Base-by-base conservation (phyloP, 2,113 vertebrate genomes). In the Prolemur simus region DNA sequence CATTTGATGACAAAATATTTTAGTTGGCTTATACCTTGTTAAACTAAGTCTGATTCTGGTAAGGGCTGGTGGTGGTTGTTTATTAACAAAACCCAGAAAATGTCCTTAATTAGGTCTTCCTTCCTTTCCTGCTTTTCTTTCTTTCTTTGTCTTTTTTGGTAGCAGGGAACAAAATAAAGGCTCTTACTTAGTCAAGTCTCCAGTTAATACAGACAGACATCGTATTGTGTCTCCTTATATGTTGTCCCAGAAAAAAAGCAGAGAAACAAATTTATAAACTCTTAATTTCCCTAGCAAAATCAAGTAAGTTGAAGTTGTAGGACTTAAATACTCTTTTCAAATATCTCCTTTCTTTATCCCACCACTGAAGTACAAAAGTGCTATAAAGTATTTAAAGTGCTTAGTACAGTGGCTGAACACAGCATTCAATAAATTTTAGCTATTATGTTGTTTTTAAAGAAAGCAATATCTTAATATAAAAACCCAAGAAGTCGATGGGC, bases 141-240 rank as follows among this genome's bases (percentile, higher is more conserved):
- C 5, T 32, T 20, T 21, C 12, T 15, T 9, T 71, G 25, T 56
- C 13, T 49, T 23, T 20, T 39, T 29, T 66, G 15, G 8, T 32
- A 34, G 64, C 34, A 80, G 37, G 9, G 66, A 64, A 94, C 25
- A 95, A 89, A 89, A 78, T 25, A 87, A 73, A 54, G 29, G 25
- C 45, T 76, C 29, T 68, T 86, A 60, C 18, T 86, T 64, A 45
- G 64, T 39, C 8, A 86, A 32, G 6, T 74, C 27, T 89, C 7
- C 5, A 45, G 5, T 42, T 80, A 94, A 94, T 64, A 80, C 94
- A 93, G 63, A 29, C n/a, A 87, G 85, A 69, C 32, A 77, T 89
- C 9, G 18, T 18, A 32, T 63, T 21, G 58, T 90, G 17, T 39
- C 27, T 92, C 12, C 29, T 56, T 83, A 66, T 17, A 21, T 83